Evolutionary conservation across 1,140 invertebrate genomes (phyloP), one percentile per base, ranked within the genome.

Genomic region (Eupristina koningsbergeri): DNA sequence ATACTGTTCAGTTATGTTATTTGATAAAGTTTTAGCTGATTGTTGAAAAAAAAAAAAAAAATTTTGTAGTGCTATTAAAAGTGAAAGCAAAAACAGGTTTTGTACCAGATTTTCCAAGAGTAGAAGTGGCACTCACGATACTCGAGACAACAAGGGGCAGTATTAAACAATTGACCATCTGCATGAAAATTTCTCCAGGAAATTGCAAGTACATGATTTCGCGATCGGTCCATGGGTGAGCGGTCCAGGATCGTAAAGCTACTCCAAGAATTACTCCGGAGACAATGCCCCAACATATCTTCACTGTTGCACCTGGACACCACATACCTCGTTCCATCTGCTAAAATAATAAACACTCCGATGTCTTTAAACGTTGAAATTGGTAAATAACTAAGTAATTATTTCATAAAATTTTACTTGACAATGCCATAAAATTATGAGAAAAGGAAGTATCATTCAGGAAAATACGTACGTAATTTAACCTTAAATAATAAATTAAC

Each of bases 151-250:
- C 94, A 84, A 98, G 93, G 0, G 98, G 97, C 39, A 98, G 94
- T 88, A 98, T 98, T 34, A 98, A 93, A 82, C 95, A 95, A 90
- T 98, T 98, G 0, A 98, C 93, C 95, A 98, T 98, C 80, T 97
- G 94, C n/a, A 98, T 93, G 90, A 98, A 98, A 58, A 98, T 92
- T 86, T 98, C 96, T n/a, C 97, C 97, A 11, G 95, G 94, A 89
- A 96, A 98, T 84, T 96, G 95, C 85, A 98, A 95, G 92, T 98
- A 98, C 95, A 97, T 97, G 83, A 96, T 94, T 79, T 96, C 94
- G 50, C 96, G 92, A 31, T 94, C 91, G 1, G 94, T 93, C 96
- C 96, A 97, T 89, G 94, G 89, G 34, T 93, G 91, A 0, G 91
- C 92, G 41, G 92, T 93, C 7, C 92, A 91, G 9, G 91, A 91